Evolutionary conservation across 2,888 invertebrate genomes (phyloP).

Genomic region (Protophormia terraenovae): DNA sequence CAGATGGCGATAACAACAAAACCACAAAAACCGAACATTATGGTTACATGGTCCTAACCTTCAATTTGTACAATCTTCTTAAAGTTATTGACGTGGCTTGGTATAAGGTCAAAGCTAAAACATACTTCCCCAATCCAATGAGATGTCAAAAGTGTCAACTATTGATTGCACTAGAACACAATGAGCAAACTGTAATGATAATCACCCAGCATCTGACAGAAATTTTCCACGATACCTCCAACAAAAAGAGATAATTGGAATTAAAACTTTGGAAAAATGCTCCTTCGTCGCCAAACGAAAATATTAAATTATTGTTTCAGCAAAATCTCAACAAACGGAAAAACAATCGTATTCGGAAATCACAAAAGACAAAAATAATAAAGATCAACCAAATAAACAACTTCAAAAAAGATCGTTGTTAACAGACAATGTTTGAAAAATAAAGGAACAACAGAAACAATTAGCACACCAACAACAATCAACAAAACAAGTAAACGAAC

Average conservation of each 20-base stretch:
- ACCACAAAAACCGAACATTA: too few relatives aligned
- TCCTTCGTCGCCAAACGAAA: conserved; percentile 6
- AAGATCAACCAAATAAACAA: background rate
- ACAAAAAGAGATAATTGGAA: conserved; percentile 1
- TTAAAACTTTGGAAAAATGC: background rate
- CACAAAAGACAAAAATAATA: background rate
- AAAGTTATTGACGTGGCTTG: too few relatives aligned
- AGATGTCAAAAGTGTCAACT: conserved; percentile 27
- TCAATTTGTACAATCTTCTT: too few relatives aligned
- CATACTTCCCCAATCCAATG: conserved; percentile 39
- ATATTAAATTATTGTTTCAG: background rate
- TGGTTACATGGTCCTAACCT: too few relatives aligned
- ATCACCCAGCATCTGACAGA: conserved; percentile 17
- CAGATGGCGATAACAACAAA: background rate
- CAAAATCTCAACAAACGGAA: background rate
- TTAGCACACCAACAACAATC: too few relatives aligned
- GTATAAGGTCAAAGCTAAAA: too few relatives aligned
- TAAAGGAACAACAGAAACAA: too few relatives aligned
- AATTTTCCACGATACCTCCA: background rate
- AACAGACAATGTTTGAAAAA: too few relatives aligned
- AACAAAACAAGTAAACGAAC: too few relatives aligned
- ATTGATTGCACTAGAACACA: background rate
- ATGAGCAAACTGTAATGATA: background rate
- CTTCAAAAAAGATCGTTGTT: background rate
- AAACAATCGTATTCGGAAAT: background rate